A percentile compares a stretch with the other conserved stretches of the same genome.
These are phyloP conservation scores for Rhabditoides inermis DNA, from an alignment of 2,888 invertebrate genomes.

Conservation along the genomic window DNA sequence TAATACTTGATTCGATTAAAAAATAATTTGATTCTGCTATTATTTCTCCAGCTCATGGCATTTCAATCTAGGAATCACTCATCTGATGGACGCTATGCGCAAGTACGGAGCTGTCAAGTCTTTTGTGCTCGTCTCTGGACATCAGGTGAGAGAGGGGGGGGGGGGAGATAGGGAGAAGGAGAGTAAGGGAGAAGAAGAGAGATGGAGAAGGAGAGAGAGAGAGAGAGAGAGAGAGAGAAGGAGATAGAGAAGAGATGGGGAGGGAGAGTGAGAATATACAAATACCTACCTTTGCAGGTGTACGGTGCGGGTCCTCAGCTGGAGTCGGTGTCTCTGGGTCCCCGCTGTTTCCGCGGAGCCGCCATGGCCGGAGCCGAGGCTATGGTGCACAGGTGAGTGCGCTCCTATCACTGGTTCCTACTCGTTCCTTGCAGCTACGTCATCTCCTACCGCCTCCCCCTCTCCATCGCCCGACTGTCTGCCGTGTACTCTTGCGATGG, in stretches of 20 bases:
- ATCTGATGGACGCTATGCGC: conserved; percentile 13
- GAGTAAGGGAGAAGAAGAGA: not conserved
- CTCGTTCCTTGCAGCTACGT: conserved; percentile 20
- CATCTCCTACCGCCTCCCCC: conserved; percentile 33
- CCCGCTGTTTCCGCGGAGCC: conserved; percentile 19
- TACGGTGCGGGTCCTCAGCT: conserved; percentile 14
- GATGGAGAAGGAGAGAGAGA: not conserved
- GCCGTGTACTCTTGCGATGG: not conserved
- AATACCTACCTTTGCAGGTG: too few species aligned
- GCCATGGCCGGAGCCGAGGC: conserved; percentile 33
- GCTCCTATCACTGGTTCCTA: too few species aligned
- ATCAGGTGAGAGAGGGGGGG: not conserved
- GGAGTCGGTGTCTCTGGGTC: conserved; percentile 15
- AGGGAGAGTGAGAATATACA: not conserved
- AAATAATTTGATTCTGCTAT: too few species aligned
- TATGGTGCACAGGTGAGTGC: conserved; percentile 26
- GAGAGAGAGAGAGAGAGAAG: not conserved
- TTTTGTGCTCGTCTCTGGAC: conserved; percentile 6
- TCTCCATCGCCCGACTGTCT: conserved; percentile 26
- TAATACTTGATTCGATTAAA: not conserved
- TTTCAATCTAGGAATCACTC: conserved; percentile 13
- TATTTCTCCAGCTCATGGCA: too few species aligned
- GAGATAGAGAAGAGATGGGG: not conserved
- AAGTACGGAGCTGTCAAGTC: conserved; percentile 7
- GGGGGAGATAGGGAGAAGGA: not conserved